Evolutionary conservation across 2,113 vertebrate genomes (phyloP), one percentile per base, ranked within the genome.

Genomic region (Megaptera novaeangliae): DNA sequence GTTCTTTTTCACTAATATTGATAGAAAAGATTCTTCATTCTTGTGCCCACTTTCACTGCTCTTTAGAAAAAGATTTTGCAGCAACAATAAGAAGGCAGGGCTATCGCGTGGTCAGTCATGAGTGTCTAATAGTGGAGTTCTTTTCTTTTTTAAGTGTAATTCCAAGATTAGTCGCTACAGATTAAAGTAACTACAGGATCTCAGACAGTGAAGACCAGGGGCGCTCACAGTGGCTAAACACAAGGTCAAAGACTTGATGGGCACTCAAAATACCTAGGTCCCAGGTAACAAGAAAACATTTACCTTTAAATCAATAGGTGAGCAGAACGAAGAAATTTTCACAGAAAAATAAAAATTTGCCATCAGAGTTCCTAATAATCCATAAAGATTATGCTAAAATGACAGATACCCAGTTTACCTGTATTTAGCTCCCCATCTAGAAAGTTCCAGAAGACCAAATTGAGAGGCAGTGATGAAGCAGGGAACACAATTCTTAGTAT

Each of bases 91-190:
- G 49, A 86, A 95, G 68, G 27, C 75, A 88, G 66, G 57, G 5
- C 8, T 36, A 21, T 61, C 78, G 75, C 63, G 36, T 4, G 25
- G 41, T 77, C 17, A 52, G 31, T 72, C 63, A 34, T 34, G 55
- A 66, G 66, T 78, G 64, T 82, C 93, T 94, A 85, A 84, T 72
- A 81, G 81, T 18, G 9, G 59, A 8, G 29, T 74, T 91, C 23
- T 82, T 55, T 87, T 80, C 46, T 57, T 87, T 64, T 83, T 27
- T 4, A 83, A 88, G 80, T 91, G 66, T 78, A 78, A 93, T 74
- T 95, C 81, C 39, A 77, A 88, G 75, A 91, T 96, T 68, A 86
- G 88, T 44, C 44, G 57, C 71, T 93, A 52, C 18, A 95, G 71
- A 93, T 97, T 77, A 95, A 94, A 78, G 44, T 36, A 77, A 71